Evolutionary conservation across 1,140 invertebrate genomes (phyloP).

Genomic region (Drosophila nikananu): DNA sequence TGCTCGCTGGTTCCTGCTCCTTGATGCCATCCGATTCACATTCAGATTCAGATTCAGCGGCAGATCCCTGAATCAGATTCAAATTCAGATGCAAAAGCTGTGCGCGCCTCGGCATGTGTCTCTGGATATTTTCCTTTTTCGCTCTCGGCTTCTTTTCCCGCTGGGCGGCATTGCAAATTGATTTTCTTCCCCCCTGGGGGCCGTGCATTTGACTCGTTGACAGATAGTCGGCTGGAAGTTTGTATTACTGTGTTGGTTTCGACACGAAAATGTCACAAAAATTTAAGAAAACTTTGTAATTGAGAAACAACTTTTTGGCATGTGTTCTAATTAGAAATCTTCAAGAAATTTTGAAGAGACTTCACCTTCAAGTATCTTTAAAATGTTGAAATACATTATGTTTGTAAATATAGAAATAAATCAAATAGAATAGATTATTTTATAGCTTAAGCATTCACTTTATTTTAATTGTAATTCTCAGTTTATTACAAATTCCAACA

Average conservation of each 20-base stretch:
- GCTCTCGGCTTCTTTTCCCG: slow-evolving; percentile 14
- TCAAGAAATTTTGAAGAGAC: background rate
- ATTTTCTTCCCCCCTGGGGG: slow-evolving; percentile 70
- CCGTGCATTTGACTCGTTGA: slow-evolving; percentile 61
- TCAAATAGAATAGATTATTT: background rate
- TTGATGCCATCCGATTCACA: slow-evolving; percentile 47
- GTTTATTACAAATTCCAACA: background rate
- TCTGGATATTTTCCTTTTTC: slow-evolving; percentile 49
- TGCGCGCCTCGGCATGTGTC: slow-evolving; percentile 67
- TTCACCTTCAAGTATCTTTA: too few species aligned
- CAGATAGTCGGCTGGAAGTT: slow-evolving; percentile 20
- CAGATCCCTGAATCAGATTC: slow-evolving; percentile 21
- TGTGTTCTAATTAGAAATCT: slow-evolving; percentile 1
- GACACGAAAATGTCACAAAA: slow-evolving; percentile 16
- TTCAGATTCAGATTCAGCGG: slow-evolving; percentile 23
- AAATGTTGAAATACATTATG: background rate
- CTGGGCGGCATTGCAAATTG: slow-evolving; percentile 67
- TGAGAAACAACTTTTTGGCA: background rate
- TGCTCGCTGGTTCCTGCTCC: slow-evolving; percentile 45
- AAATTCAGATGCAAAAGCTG: slow-evolving; percentile 45
- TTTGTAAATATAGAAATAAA: background rate
- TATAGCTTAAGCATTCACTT: background rate
- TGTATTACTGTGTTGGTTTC: slow-evolving; percentile 21
- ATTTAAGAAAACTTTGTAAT: background rate
- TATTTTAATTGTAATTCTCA: background rate